Base-by-base conservation (phyloP, 2,888 invertebrate genomes). In the Drosophila nr. perissopoda region DNA sequence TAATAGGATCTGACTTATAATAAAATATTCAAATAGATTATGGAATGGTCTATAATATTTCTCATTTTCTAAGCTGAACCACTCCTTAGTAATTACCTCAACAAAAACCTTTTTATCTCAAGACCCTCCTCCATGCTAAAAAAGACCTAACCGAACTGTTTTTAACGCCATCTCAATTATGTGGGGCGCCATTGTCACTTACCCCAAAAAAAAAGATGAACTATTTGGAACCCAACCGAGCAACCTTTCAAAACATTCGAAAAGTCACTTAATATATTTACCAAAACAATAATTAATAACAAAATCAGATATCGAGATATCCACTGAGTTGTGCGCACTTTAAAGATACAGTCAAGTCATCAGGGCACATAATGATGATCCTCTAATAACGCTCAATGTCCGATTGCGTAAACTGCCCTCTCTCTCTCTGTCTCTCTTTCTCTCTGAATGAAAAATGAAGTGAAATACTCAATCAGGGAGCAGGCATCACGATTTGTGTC, bases 251-350 rank as follows among this genome's bases (percentile, higher is more conserved):
- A 67, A 82, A 70, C 51, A 83, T 72, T 76, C 57, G 42, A 29
- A 62, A 70, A 73, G 40, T 61, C 63, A 64, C 57, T 71, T 72
- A 58, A 67, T 74, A 58, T 76, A 71, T 79, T 71, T 71, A 81
- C 74, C 71, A 74, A 88, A 85, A 83, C 79, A 85, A 88, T 85
- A 85, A 85, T 85, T 85, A 85, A 63, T 58, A 42, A 29, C 21
- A 6, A 49, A 70, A 82, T 83, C 79, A 66, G 85, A 84, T 84
- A 56, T 54, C 21, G 42, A 31, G 31, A 40, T 57, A 54, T n/a
- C 36, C 36, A 27, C 7, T 27, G 38, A 57, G 57, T 42, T 57
- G 46, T 46, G 76, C 52, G 65, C 69, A 61, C 54, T 61, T 71
- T 60, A 18, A 25, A 67, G 62, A 40, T 8, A 36, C 25, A 25